Base-by-base conservation (phyloP, 2,797 vertebrate species). In the Yasuhikotakia modesta region DNA sequence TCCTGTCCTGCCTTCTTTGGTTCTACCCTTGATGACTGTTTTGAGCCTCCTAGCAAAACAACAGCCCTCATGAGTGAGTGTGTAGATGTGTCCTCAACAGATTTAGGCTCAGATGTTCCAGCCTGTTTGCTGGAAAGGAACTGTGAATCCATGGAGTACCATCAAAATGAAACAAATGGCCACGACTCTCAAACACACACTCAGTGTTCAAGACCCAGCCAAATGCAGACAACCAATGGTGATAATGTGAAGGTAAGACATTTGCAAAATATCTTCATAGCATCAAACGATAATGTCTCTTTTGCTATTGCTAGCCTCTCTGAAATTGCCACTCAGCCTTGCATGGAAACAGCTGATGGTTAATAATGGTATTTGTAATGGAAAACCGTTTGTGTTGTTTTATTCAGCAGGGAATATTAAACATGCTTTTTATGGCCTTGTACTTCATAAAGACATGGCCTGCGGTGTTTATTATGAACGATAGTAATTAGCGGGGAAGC, bases 41-140 rank as follows among this genome's bases (percentile, higher is more conserved):
- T 86, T 11, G 87, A 78, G 5, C 81, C 84, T 19, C 86, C 84
- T 22, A 45, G 5, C 58, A 79, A 76, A 76, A 76, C 85, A 85
- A 80, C 84, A 16, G 73, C 60, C 10, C 24, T 61, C 5, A 16
- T 64, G 22, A 58, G 35, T 66, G 46, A 60, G 19, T 24, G 24
- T 68, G 24, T 67, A 22, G 63, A 52, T 39, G 32, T 50, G 43
- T 66, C 22, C 13, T 68, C 70, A 24, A 22, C 76, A 39, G 17
- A 46, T 32, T 60, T 55, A 7, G 10, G 2, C 21, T 58, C 67
- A 14, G 53, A 43, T 64, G 19, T 43, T 27, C 50, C 24, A 16
- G 10, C 60, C 21, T 79, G 6, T 30, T 55, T 22, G 32, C 11
- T 45, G 24, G 24, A 80, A 55, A 66, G 30, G 60, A 53, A 70